A percentile compares a stretch with the other conserved stretches of the same genome.
These are phyloP conservation scores for Neogobius melanostomus DNA, from an alignment of 2,113 vertebrate species.

Conservation along the genomic window DNA sequence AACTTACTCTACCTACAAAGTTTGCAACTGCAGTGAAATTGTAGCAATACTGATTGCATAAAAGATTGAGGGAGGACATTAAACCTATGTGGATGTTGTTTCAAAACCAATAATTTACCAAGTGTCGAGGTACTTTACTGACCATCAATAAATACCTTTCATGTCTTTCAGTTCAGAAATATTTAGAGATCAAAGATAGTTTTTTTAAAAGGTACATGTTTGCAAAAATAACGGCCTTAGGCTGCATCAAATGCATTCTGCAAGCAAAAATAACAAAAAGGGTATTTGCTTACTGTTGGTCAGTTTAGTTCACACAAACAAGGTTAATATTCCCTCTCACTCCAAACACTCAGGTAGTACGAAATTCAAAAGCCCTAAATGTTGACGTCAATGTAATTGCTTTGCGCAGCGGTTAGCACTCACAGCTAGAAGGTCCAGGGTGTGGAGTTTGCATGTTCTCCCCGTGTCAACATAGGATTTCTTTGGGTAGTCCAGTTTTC, in stretches of 20 bases:
- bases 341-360: no score
- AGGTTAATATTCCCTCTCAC: no score
- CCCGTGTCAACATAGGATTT: no score
- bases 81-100: not conserved
- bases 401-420: no score
- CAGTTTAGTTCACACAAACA: not conserved
- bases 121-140: not conserved
- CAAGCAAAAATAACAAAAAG: not conserved
- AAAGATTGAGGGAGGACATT: not conserved
- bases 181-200: not conserved
- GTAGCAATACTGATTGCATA: not conserved
- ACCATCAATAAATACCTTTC: not conserved
- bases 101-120: conserved; percentile 5
- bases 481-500: no score
- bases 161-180: not conserved
- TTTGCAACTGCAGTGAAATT: conserved; percentile 3
- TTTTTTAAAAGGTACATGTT: not conserved
- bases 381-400: no score
- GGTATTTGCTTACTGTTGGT: not conserved
- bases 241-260: not conserved
- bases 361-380: no score
- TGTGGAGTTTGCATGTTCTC: no score
- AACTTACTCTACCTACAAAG: not conserved
- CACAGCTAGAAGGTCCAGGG: no score
- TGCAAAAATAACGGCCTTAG: no score